Conservation (phyloP, 2,113 vertebrate species). For the Capreolus pygargus region DNA sequence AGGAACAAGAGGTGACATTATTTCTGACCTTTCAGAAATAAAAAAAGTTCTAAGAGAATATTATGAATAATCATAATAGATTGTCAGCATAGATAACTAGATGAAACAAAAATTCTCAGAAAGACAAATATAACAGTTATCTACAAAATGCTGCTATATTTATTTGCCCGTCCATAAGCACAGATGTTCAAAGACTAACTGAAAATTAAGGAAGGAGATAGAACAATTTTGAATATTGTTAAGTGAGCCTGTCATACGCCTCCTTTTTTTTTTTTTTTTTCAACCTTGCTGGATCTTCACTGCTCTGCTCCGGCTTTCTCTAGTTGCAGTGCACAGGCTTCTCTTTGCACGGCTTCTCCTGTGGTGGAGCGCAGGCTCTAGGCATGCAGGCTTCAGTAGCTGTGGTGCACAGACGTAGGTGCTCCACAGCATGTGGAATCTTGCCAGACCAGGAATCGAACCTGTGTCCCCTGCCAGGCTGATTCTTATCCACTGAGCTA, state of each 20-base stretch:
- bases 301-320: background rate
- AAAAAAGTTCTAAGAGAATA: background rate
- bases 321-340: background rate
- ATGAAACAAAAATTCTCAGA: background rate
- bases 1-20: background rate
- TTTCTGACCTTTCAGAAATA: background rate
- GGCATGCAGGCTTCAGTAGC: background rate
- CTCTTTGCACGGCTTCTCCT: background rate
- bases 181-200: background rate
- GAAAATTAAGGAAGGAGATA: background rate
- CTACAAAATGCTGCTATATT: background rate
- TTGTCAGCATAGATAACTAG: background rate
- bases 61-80: background rate
- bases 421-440: background rate
- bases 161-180: background rate
- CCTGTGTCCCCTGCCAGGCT: background rate
- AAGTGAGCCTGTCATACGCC: background rate
- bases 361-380: background rate
- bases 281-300: background rate
- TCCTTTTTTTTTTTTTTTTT: background rate
- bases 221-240: background rate
- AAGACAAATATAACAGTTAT: background rate
- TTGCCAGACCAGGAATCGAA: background rate
- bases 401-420: background rate
- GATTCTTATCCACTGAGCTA: background rate